phyloP scores from a whole-genome alignment of 2,113 vertebrate genomes.

The Grammomys dolichurus region DNA sequence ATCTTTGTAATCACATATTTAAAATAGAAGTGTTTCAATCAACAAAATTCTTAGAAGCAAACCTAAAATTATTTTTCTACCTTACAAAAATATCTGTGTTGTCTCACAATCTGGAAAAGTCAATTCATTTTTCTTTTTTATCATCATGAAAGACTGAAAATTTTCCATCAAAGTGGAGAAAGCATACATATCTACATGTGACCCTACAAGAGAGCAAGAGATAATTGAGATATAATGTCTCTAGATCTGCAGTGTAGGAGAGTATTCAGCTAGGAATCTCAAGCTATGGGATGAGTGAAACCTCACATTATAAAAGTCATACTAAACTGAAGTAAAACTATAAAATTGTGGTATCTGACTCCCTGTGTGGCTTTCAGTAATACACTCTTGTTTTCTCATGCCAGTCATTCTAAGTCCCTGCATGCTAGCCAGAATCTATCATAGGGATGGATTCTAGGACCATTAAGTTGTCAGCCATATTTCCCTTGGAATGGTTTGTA shows the following conservation, averaged over 20 bases:
- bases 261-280: background rate
- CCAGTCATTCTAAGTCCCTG: background rate
- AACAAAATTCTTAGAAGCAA: background rate
- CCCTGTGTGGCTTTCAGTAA: no score
- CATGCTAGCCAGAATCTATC: background rate
- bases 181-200: background rate
- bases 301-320: no score
- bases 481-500: background rate
- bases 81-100: background rate
- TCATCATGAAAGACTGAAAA: rapidly evolving
- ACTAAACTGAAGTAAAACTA: background rate
- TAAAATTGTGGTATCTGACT: background rate
- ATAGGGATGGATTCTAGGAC: background rate
- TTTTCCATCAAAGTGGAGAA: rapidly evolving
- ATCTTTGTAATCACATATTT: background rate
- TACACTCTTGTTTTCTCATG: rapidly evolving
- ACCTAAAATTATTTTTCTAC: no score
- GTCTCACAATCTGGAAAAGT: background rate
- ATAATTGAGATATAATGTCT: background rate
- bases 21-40: background rate
- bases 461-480: background rate
- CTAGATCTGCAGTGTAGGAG: rapidly evolving
- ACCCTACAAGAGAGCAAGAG: rapidly evolving
- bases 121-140: background rate
- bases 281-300: no score